Evolutionary conservation across 2,888 invertebrate genomes (phyloP).

Genomic region (Cybosia mesomella): DNA sequence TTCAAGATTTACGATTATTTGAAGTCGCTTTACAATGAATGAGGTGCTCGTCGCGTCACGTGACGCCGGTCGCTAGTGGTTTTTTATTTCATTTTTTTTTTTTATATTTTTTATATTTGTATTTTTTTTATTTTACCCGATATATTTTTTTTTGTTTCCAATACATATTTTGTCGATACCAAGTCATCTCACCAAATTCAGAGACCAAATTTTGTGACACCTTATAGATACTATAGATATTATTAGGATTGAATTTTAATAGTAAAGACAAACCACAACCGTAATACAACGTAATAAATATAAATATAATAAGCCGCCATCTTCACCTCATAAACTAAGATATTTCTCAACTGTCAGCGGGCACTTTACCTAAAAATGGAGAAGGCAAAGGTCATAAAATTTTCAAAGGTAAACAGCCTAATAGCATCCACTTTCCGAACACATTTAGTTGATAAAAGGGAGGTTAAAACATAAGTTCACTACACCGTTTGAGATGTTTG

Average conservation of each 20-base stretch:
- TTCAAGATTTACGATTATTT: not conserved
- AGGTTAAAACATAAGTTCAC: conserved; percentile 12
- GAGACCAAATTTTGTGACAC: no score
- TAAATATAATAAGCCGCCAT: not conserved
- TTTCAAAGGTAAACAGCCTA: conserved; percentile 22
- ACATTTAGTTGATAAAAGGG: conserved; percentile 25
- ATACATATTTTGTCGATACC: no score
- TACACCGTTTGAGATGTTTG: conserved; percentile 2
- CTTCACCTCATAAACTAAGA: conserved; percentile 9
- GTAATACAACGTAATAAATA: not conserved
- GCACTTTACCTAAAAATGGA: conserved; percentile 21
- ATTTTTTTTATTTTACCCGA: no score
- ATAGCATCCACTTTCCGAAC: conserved; percentile 23
- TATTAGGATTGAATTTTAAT: not conserved
- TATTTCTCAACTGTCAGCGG: conserved; percentile 17
- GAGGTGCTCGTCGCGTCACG: no score
- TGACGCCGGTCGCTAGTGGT: no score
- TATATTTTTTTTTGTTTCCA: no score
- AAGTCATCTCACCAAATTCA: no score
- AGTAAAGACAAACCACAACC: not conserved
- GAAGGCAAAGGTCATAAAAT: conserved; percentile 18
- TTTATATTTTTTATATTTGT: no score
- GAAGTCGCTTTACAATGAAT: no score
- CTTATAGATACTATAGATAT: no score
- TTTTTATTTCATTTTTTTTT: no score